Evolutionary conservation across 2,797 vertebrate species (phyloP).

Genomic region (Tangara arthus): DNA sequence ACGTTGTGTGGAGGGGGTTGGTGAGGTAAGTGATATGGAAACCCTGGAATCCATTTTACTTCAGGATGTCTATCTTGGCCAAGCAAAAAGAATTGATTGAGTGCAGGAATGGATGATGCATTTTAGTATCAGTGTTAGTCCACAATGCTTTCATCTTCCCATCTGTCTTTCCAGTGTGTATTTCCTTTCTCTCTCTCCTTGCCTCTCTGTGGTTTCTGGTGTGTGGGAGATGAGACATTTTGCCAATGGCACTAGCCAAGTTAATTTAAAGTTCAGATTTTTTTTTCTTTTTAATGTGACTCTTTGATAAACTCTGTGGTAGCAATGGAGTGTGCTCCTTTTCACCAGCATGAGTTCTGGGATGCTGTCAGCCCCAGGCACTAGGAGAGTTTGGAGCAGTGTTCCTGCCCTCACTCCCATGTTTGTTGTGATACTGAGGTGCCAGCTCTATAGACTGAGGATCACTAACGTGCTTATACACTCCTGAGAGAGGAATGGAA

Average conservation of each 20-base stretch:
- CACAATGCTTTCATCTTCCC: conserved; percentile 37
- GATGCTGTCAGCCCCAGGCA: not conserved
- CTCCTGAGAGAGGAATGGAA: not conserved
- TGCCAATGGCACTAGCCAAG: conserved; percentile 36
- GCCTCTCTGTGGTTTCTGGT: conserved; percentile 5
- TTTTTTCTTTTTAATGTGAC: not conserved
- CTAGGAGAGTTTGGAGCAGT: not conserved
- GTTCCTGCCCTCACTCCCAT: not conserved
- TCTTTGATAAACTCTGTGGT: not conserved
- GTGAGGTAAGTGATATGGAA: not conserved
- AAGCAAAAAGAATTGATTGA: not conserved
- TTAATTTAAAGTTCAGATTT: conserved; percentile 27
- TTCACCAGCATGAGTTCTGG: not conserved
- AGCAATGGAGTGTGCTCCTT: not conserved
- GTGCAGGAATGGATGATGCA: not conserved
- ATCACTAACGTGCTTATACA: not conserved
- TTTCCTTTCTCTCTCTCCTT: conserved; percentile 23
- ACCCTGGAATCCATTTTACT: not conserved
- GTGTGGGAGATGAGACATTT: conserved; percentile 34
- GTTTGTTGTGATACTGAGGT: not conserved
- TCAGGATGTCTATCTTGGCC: not conserved
- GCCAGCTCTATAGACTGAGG: not conserved
- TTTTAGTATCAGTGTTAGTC: conserved; percentile 18
- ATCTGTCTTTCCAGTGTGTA: conserved; percentile 40
- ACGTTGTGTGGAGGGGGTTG: not conserved